Evolutionary conservation across 1,140 invertebrate genomes (phyloP).

Genomic region (Diprion similis): DNA sequence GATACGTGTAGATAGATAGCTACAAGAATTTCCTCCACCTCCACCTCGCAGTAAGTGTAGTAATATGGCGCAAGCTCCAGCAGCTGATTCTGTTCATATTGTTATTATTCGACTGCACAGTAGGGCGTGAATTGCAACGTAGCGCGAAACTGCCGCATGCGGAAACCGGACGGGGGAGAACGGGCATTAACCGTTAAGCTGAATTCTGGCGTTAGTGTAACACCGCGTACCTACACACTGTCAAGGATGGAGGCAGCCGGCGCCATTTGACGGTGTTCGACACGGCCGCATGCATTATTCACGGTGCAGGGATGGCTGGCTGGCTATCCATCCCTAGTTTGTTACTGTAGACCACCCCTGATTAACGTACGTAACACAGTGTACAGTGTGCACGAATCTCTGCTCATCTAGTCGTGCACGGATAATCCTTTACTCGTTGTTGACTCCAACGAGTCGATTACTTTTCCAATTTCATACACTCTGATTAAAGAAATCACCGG

Average conservation of each 20-base stretch:
- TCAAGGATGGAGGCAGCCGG: background rate
- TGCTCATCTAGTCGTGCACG: no score
- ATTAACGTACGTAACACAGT: conserved; percentile 50
- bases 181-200: background rate
- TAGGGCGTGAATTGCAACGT: no score
- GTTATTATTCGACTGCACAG: no score
- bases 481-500: no score
- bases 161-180: background rate
- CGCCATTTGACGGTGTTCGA: conserved; percentile 26
- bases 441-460: no score
- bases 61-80: no score
- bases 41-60: no score
- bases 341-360: conserved; percentile 47
- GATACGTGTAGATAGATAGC: no score
- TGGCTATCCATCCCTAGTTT: conserved; percentile 28
- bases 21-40: no score
- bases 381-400: conserved; percentile 28
- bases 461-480: no score
- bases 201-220: background rate
- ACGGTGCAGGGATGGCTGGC: conserved; percentile 30
- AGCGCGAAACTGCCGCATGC: background rate
- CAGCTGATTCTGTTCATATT: no score
- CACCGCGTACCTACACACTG: background rate
- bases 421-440: no score
- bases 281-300: conserved; percentile 51